Evolutionary conservation across 2,797 vertebrate species (phyloP), one percentile per base, ranked within the genome.

Genomic region (Eutrigla gurnardus): DNA sequence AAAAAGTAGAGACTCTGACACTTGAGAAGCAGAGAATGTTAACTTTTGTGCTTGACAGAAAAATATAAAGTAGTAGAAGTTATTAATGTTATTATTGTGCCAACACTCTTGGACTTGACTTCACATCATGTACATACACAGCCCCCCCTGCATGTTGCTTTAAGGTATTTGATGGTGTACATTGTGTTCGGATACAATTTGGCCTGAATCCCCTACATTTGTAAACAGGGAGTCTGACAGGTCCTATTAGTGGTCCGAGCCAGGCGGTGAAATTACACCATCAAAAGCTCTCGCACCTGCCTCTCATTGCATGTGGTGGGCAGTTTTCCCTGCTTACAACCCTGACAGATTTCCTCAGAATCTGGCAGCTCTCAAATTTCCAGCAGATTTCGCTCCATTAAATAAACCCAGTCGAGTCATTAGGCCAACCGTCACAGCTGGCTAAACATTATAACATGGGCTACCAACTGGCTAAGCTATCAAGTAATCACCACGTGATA

Each of bases 391-490:
- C 10, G 15, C 83, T 86, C 78, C 78, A 87, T 87, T 86, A 91
- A 87, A 87, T 75, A 84, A 92, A 87, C 81, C 78, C 78, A 76
- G 84, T 87, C 73, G 72, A 75, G 88, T 78, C 86, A 93, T 93
- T 89, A 88, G 74, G 80, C 80, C 86, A 86, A 75, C 70, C 68
- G 82, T 86, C 89, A 87, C 89, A 90, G 88, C 87, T 87, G 87
- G 89, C 85, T 89, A 86, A 82, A 86, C 90, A 85, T 84, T 85
- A 89, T 60, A 90, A 88, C 81, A 75, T 63, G 71, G 80, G 73
- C 75, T 79, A 90, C 90, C 83, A 78, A 89, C 86, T 85, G 85
- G 81, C 79, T 79, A 68, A 76, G 87, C 79, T 75, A 86, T 88
- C 81, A 70, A 87, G 85, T 85, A 83, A 90, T 86, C 82, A 87